Percentiles rank a stretch among this genome's conserved stretches.
Conservation (phyloP, 2,113 vertebrate species). For the Pluvianellus socialis region DNA sequence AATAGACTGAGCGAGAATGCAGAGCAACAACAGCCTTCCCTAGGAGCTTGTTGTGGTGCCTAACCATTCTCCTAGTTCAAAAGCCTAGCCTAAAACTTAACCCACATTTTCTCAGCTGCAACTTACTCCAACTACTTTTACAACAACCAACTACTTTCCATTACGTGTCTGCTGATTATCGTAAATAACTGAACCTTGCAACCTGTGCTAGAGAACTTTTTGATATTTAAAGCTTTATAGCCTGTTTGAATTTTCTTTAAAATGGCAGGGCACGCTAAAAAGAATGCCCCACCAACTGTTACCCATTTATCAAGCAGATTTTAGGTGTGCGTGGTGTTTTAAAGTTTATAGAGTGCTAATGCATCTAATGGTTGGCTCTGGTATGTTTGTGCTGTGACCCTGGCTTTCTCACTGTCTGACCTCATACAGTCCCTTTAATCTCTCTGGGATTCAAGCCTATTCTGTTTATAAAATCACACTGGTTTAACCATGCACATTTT, state of each 20-base stretch:
- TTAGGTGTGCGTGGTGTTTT: not conserved
- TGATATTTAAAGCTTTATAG: not conserved
- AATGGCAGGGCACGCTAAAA: not conserved
- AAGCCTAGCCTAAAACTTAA: not conserved
- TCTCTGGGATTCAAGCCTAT: not conserved
- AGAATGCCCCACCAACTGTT: not conserved
- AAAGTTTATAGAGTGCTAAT: not conserved
- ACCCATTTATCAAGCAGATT: constrained; percentile 33
- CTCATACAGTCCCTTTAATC: not conserved
- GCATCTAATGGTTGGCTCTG: not conserved
- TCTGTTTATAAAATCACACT: not conserved
- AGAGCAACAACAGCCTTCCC: not conserved
- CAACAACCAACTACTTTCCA: not conserved
- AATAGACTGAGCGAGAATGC: fast-evolving
- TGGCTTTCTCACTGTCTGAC: not conserved
- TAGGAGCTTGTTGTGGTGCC: not conserved
- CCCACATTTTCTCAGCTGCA: not conserved
- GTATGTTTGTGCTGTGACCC: not conserved
- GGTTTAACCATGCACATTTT: not conserved
- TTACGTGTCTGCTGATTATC: not conserved
- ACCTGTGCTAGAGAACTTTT: not conserved
- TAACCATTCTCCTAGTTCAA: not conserved
- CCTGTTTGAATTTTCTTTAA: not conserved
- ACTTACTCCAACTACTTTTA: not conserved
- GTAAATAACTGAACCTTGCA: not conserved